Evolutionary conservation across 2,113 vertebrate genomes (phyloP).

Genomic region (Apistogramma diplotaenia): DNA sequence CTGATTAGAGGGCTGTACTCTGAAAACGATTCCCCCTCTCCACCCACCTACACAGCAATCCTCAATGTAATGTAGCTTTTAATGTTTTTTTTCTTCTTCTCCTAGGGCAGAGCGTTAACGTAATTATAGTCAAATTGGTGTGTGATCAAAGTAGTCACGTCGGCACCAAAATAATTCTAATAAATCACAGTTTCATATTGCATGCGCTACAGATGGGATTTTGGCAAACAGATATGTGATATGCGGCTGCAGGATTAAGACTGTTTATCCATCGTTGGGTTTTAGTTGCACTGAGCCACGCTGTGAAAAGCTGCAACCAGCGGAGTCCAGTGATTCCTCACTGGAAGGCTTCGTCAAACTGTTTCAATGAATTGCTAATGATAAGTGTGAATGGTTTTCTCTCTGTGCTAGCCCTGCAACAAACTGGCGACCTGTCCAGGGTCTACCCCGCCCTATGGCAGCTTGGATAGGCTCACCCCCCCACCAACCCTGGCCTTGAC

Average conservation of each 20-base stretch:
- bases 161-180: not conserved
- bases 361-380: not conserved
- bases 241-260: not conserved
- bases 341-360: not conserved
- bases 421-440: no score
- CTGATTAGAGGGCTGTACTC: constrained; percentile 58
- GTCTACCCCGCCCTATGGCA: no score
- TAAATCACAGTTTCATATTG: constrained; percentile 3
- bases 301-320: not conserved
- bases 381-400: no score
- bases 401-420: no score
- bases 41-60: constrained; percentile 23
- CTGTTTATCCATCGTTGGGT: not conserved
- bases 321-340: not conserved
- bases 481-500: no score
- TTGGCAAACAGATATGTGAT: constrained; percentile 2
- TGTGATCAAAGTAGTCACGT: constrained; percentile 16
- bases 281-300: not conserved
- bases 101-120: constrained; percentile 8
- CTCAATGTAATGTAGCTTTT: constrained; percentile 12
- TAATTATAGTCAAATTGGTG: constrained; percentile 35
- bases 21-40: constrained; percentile 34
- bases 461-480: no score
- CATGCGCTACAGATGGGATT: not conserved
- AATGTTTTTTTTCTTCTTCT: not conserved